Evolutionary conservation across 2,888 invertebrate species (phyloP), one percentile per base, ranked within the genome.

Genomic region (Nomada ferruginata): DNA sequence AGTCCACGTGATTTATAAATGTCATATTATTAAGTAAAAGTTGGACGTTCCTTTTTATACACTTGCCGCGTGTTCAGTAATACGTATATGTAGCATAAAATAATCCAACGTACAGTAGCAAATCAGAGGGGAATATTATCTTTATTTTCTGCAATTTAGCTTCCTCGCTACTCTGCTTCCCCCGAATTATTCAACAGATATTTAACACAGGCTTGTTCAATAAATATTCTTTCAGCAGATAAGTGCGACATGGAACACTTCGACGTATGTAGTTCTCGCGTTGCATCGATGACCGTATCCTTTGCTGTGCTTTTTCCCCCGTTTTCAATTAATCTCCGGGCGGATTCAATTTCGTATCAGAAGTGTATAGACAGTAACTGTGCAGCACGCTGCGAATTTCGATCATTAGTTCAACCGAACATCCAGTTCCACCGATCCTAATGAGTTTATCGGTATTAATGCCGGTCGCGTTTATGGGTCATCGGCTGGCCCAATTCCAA

Each of bases 361-460:
- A 13, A 59, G 59, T 10, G 71, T 13, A 36, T 29, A 50, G 20
- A 29, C 53, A n/a, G n/a, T 13, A 59, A 50, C 52, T 42, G 13
- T n/a, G 36, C 47, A 63, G 65, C 55, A 18, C 42, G 50, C 26
- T 23, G 57, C 57, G 82, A 68, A 71, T 81, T 76, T 71, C 66
- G 71, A 63, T 82, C 81, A 61, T 82, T 81, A 81, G 81, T 61
- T 20, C 26, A 66, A 29, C 44, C 66, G 60, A 26, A 20, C 63
- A 55, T 42, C 52, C 71, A 59, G 71, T 76, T 66, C 53, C 71
- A 76, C 68, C 66, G 64, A 81, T 81, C 61, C 71, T 82, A 82
- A 82, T 72, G 82, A 82, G 72, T 82, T 81, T 82, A 81, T 82
- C 63, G 55, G 66, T 68, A 81, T 76, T 68, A 82, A 82, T 82